Conservation (phyloP, 2,797 vertebrate genomes). For the Poeciliopsis paucimaculata region DNA sequence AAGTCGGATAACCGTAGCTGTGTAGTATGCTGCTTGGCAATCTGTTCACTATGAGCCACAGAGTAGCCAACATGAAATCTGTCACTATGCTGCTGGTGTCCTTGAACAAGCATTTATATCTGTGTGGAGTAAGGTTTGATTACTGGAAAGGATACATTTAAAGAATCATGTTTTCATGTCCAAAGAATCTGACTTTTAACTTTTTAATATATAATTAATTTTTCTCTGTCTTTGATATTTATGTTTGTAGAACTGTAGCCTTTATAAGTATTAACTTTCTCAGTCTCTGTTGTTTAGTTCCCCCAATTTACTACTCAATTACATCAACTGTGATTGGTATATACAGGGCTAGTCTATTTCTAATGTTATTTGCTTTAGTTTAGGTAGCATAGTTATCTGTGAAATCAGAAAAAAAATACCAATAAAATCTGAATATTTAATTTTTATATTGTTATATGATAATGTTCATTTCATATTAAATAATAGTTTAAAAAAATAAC, state of each 20-base stretch:
- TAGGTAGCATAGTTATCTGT: neutral
- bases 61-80: slow-evolving; percentile 44
- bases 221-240: neutral
- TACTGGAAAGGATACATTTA: neutral
- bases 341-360: neutral
- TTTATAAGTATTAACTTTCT: neutral
- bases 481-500: neutral
- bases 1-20: slow-evolving; percentile 10
- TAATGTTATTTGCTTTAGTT: neutral
- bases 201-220: neutral
- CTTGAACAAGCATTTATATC: slow-evolving; percentile 35
- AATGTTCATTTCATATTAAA: neutral
- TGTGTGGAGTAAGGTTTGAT: neutral
- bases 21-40: slow-evolving; percentile 27
- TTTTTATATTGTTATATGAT: too few relatives aligned
- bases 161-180: neutral
- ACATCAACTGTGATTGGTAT: neutral
- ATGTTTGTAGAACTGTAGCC: neutral
- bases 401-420: neutral
- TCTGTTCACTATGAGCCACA: slow-evolving; percentile 24
- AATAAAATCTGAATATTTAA: neutral
- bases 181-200: neutral
- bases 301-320: neutral
- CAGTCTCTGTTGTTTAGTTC: neutral
- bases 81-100: slow-evolving; percentile 28